These are phyloP conservation scores for Plebejus anna DNA, from an alignment of 2,888 invertebrate species.

Conservation along the genomic window DNA sequence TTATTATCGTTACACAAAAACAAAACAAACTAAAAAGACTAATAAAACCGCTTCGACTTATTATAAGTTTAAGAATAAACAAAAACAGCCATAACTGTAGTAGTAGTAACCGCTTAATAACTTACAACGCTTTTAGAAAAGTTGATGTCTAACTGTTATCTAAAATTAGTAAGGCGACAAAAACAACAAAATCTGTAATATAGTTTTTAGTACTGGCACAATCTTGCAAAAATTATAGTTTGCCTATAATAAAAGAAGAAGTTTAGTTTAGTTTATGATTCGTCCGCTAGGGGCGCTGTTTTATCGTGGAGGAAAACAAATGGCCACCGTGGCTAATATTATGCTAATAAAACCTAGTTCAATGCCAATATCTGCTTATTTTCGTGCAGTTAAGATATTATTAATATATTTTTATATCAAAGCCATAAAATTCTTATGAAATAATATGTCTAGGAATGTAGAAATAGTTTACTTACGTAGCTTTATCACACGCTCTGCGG, in stretches of 20 bases:
- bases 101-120: too few relatives aligned
- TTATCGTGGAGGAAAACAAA: slow-evolving; percentile 5
- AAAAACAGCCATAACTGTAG: too few relatives aligned
- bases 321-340: neutral
- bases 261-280: slow-evolving; percentile 30
- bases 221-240: too few relatives aligned
- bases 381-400: neutral
- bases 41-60: too few relatives aligned
- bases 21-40: too few relatives aligned
- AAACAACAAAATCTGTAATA: neutral
- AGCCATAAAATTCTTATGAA: slow-evolving; percentile 15
- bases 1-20: too few relatives aligned
- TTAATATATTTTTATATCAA: neutral
- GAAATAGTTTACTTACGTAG: neutral
- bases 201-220: too few relatives aligned
- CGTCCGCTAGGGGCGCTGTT: slow-evolving; percentile 19
- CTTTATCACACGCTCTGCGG: slow-evolving; percentile 2
- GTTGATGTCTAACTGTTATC: too few relatives aligned
- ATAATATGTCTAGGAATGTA: neutral
- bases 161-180: neutral
- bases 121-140: neutral
- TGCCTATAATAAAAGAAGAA: neutral
- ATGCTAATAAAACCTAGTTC: neutral
- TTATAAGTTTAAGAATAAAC: too few relatives aligned
- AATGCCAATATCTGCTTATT: neutral